Base-by-base conservation (phyloP, 2,888 invertebrate species). In the Epistrophe eligans region DNA sequence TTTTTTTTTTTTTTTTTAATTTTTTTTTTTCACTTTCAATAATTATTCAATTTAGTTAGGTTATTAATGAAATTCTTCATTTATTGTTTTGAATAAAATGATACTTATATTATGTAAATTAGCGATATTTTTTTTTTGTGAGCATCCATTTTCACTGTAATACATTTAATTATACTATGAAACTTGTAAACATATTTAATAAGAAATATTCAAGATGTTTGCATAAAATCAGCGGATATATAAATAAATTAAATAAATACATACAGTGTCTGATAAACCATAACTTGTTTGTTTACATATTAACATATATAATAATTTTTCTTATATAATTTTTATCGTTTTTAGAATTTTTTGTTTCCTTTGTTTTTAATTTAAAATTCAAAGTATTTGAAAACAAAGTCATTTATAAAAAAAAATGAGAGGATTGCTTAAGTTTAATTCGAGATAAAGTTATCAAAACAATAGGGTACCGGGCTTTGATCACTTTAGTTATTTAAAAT, bases 91-190 rank as follows among this genome's bases (percentile, higher is more conserved):
- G 15, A 70, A 52, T 35, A 17, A 72, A 72, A 66, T 57, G 32
- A 82, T 71, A 72, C 48, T 45, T 71, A 66, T 57, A 32, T 32
- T 48, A 81, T 62, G 43, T 60, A 60, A 60, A 62, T 43, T 79
- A 60, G 55, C 50, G 32, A 2, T 80, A 17, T 5, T 35, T 17
- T 15, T 58, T 17, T 60, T 60, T 77, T 43, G 50, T 28, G 71
- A 62, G 50, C 45, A 67, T 40, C 13, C 55, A 17, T 67, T 67
- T 45, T 67, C 45, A 73, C 15, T 79, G 17, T 67, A 67, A 35
- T 70, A 52, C 50, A 43, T 15, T 55, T 13, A n/a, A n/a, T n/a
- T 32, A 10, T 58, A 58, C 58, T 58, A 19, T 35, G 17, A 17
- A 60, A 19, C n/a, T 24, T 60, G 40, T 40, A 60, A 40, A 15